These are phyloP conservation scores for Heliconius hermathena DNA, from an alignment of 1,140 invertebrate species.

Conservation along the genomic window DNA sequence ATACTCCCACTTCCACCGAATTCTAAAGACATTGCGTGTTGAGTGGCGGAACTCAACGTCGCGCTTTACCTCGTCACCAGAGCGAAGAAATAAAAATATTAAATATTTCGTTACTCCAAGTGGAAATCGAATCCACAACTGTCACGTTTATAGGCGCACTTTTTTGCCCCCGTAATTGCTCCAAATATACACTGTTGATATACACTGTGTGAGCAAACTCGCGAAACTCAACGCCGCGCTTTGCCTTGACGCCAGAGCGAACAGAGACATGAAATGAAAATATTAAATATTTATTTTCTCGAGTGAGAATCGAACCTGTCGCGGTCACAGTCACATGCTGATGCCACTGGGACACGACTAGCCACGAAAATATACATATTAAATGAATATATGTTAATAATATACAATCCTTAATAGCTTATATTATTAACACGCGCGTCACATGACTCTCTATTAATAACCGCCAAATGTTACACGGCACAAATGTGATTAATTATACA, in stretches of 20 bases:
- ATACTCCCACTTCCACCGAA: neutral
- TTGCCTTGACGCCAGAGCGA: neutral
- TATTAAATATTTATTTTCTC: neutral
- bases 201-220: too few species aligned
- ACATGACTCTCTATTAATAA: slow-evolving; percentile 1
- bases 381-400: neutral
- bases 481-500: neutral
- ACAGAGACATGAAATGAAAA: neutral
- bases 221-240: too few species aligned
- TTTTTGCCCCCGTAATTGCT: too few species aligned
- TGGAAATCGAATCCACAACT: too few species aligned
- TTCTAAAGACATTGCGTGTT: neutral
- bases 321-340: neutral
- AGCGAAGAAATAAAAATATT: too few species aligned
- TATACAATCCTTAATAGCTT: neutral
- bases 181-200: too few species aligned
- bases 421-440: slow-evolving; percentile 5
- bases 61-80: neutral
- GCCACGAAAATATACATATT: too few species aligned
- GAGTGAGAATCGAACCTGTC: neutral
- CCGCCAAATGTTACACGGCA: neutral
- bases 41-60: neutral
- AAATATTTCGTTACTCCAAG: too few species aligned
- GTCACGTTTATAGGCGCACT: too few species aligned
- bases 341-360: neutral